Base-by-base conservation (phyloP, 2,797 vertebrate species). In the Hirundo rustica region DNA sequence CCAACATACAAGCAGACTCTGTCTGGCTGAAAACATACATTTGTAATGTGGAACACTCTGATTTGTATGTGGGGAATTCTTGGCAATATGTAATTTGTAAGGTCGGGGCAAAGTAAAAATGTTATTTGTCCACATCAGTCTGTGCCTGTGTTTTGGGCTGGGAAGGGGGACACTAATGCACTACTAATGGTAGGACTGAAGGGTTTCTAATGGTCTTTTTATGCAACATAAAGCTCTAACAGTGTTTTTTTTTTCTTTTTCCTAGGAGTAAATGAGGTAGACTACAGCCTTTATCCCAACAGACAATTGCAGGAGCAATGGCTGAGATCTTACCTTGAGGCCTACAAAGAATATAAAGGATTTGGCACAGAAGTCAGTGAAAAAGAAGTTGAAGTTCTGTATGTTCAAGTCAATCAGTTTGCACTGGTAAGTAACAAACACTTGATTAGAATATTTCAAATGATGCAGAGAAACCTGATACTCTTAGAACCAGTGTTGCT, bases 341-440 rank as follows among this genome's bases (percentile, higher is more conserved):
- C 99, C 79, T 99, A 98, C 97, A 99, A 99, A 96, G 98, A 99
- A 40, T 98, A 97, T 95, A 99, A 99, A 95, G 99, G 98, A 57
- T 98, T 98, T 95, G 96, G 96, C 50, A 91, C 93, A 6, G 97
- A 98, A n/a, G 99, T 99, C 85, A 98, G 98, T 25, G 98, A 98
- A 85, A 97, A 96, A 50, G 99, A 99, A 95, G 99, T 99, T 92
- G 99, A 99, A 94, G 70, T 98, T 57, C 98, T 99, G 5, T 99
- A 99, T 36, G 98, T 99, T 74, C 99, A 99, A 95, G 99, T 99
- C 96, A 99, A 99, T 98, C 97, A 98, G 40, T 99, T 99, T 96
- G 98, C 99, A 55, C 96, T 99, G 98, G 99, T 99, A 96, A 98
- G 98, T 96, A 68, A 54, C 42, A 65, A 77, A 29, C 42, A 47